A percentile compares a stretch with the other conserved stretches of the same genome.
Evolutionary conservation across 2,113 vertebrate genomes (phyloP).

Genomic region (Petrocephalus microphthalmus): DNA sequence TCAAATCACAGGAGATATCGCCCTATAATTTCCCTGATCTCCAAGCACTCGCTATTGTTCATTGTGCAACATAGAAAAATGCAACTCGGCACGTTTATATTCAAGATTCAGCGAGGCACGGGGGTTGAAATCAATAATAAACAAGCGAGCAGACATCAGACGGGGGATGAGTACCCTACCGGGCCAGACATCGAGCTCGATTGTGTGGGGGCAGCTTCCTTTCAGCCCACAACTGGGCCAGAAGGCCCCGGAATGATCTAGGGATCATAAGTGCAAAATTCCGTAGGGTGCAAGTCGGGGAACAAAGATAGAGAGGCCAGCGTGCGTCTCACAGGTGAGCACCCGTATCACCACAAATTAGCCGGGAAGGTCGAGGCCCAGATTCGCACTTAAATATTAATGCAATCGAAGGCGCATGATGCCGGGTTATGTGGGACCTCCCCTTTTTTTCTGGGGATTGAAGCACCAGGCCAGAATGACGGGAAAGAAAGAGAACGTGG

Average conservation of each 20-base stretch:
- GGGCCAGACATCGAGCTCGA: slow-evolving; percentile 36
- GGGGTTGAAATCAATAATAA: neutral
- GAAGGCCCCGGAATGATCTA: slow-evolving; percentile 49
- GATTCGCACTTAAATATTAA: neutral
- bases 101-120: neutral
- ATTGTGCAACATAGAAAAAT: slow-evolving; percentile 22
- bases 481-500: neutral
- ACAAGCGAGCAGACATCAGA: neutral
- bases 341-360: neutral
- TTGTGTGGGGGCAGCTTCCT: slow-evolving; percentile 47
- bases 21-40: slow-evolving; percentile 5
- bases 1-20: slow-evolving; percentile 32
- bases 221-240: slow-evolving; percentile 43
- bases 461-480: neutral
- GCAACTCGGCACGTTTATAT: neutral
- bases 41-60: slow-evolving; percentile 22
- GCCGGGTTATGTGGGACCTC: neutral
- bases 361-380: neutral
- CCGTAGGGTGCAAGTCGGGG: neutral
- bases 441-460: neutral
- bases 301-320: neutral
- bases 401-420: neutral
- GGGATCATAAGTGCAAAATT: neutral
- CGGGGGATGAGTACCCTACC: neutral
- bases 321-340: neutral